Conservation (phyloP, 1,140 invertebrate genomes). For the Epicauta chinensis region DNA sequence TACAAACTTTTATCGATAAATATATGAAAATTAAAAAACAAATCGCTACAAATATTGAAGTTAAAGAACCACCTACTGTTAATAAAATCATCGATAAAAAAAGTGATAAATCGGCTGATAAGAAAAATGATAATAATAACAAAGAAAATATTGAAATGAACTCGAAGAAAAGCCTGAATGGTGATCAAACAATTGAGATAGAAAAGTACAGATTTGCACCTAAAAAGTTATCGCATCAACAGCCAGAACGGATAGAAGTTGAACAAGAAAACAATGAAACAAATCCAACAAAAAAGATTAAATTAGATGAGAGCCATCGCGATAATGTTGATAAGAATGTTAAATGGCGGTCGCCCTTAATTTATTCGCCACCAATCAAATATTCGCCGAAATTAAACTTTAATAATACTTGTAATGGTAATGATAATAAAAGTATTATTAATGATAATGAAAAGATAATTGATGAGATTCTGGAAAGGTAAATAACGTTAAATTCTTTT, state of each 20-base stretch:
- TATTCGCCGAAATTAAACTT: constrained; percentile 21
- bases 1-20: constrained; percentile 22
- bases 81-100: constrained; percentile 1
- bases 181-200: background rate
- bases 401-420: constrained; percentile 3
- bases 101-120: background rate
- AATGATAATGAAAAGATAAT: background rate
- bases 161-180: background rate
- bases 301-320: constrained; percentile 7
- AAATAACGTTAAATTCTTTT: too few relatives aligned
- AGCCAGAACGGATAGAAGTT: too few relatives aligned
- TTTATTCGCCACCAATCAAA: constrained; percentile 23
- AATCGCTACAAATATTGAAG: background rate
- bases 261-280: background rate
- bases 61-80: too few relatives aligned
- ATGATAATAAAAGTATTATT: too few relatives aligned
- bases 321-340: constrained; percentile 2
- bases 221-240: background rate
- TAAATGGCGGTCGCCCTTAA: constrained; percentile 28
- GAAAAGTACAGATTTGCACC: background rate
- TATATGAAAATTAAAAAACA: constrained; percentile 21
- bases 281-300: background rate
- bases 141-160: background rate
- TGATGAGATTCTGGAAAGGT: background rate
- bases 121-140: background rate